Evolutionary conservation across 2,797 vertebrate species (phyloP), one percentile per base, ranked within the genome.

Genomic region (Galaxias olidus): DNA sequence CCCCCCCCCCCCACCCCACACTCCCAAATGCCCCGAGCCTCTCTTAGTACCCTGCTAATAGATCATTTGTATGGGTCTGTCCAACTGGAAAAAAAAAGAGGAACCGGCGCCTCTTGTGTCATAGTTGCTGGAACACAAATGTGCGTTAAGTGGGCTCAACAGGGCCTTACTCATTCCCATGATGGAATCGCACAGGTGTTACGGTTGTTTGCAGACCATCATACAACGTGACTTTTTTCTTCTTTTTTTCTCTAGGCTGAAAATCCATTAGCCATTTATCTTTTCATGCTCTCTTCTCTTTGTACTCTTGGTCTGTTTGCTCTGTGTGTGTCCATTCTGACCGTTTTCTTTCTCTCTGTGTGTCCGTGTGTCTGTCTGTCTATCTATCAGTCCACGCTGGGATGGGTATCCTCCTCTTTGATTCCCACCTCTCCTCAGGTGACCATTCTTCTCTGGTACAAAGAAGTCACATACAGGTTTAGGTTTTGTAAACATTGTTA

Each of bases 371-470:
- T 78, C 68, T 60, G 63, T 80, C 68, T 80, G 47, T 86, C 73
- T 86, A 5, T 88, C 69, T 64, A 61, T 91, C 92, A 96, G 96
- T 95, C 93, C 72, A 94, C 95, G 72, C 92, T 86, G 57, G 87
- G 85, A 88, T 86, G 83, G 69, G 72, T 87, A 76, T 76, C 84
- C 70, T 69, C 82, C 30, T 63, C 68, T 41, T 59, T 58, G 64
- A 59, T 58, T 58, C 41, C 92, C 63, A 84, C 90, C 80, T 90
- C 90, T 80, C 82, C 87, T 84, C 94, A 98, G 91, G 96, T 95
- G 92, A 91, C 91, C 83, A 67, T 91, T 87, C 73, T 91, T 93
- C 91, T 89, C 93, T 88, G 93, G 80, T 88, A 49, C 8, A 20
- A 15, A 49, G 47, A 47, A 47, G 55, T 13, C 63, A 42, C 65